These are phyloP conservation scores for Spicauda simplicius DNA, from an alignment of 2,888 invertebrate species.

Conservation along the genomic window DNA sequence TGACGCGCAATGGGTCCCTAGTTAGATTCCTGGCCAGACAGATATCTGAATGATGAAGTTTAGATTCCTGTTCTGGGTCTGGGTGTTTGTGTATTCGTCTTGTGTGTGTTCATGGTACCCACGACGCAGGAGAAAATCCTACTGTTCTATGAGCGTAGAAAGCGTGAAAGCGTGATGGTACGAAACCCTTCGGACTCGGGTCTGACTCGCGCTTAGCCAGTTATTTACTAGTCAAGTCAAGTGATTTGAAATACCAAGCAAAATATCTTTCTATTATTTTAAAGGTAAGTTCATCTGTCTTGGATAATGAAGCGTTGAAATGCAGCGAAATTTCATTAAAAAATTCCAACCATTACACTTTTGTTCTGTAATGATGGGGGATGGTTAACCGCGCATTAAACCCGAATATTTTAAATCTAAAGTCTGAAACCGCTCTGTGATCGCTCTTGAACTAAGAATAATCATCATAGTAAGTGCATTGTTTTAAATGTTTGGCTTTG, in stretches of 20 bases:
- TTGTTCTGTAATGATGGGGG: slow-evolving; percentile 29
- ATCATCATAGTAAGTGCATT: not conserved
- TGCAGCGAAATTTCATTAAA: slow-evolving; percentile 31
- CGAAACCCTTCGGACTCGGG: too few relatives aligned
- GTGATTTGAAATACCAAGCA: not conserved
- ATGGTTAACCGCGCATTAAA: slow-evolving; percentile 17
- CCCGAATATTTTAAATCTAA: slow-evolving; percentile 27
- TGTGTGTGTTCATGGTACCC: too few relatives aligned
- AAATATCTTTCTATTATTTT: not conserved
- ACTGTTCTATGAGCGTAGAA: too few relatives aligned
- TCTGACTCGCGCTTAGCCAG: too few relatives aligned
- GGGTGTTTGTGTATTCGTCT: too few relatives aligned
- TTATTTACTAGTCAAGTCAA: not conserved
- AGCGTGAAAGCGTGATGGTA: too few relatives aligned
- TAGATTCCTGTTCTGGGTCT: too few relatives aligned
- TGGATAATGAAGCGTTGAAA: slow-evolving; percentile 27
- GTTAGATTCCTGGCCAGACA: too few relatives aligned
- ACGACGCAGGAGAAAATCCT: too few relatives aligned
- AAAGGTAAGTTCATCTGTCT: slow-evolving; percentile 10
- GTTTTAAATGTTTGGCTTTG: not conserved
- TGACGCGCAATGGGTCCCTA: too few relatives aligned
- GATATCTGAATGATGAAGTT: too few relatives aligned
- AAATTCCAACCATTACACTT: slow-evolving; percentile 29
- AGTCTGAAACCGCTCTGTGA: not conserved
- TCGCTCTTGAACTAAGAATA: slow-evolving; percentile 1